phyloP scores from a whole-genome alignment of 2,888 invertebrate genomes.

The Nomada lathburiana region DNA sequence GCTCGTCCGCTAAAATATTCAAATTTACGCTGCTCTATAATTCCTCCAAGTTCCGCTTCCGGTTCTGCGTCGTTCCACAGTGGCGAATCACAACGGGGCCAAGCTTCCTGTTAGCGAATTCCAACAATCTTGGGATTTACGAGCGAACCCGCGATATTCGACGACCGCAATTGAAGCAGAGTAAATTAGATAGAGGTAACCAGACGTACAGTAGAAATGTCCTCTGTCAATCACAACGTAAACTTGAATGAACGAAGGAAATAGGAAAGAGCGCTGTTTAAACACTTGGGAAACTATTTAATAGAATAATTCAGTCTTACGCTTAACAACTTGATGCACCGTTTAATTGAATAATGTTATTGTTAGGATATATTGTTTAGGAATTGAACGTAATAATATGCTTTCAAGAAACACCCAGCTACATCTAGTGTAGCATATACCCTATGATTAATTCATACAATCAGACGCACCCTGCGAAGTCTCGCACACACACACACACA shows the following conservation, averaged over 20 bases:
- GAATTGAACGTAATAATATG: too few species aligned
- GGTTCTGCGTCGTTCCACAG: not conserved
- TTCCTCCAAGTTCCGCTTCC: not conserved
- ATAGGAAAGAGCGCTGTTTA: not conserved
- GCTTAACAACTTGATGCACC: too few species aligned
- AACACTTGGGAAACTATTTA: not conserved
- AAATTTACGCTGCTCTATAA: not conserved
- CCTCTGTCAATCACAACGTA: not conserved
- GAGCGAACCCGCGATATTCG: not conserved
- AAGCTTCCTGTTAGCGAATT: not conserved
- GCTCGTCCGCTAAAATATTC: not conserved
- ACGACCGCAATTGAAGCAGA: not conserved
- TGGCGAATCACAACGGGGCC: not conserved
- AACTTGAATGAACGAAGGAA: not conserved
- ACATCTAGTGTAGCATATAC: too few species aligned
- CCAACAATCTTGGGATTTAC: not conserved
- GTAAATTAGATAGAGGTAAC: slow-evolving; percentile 13
- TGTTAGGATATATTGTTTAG: too few species aligned
- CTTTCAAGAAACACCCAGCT: too few species aligned
- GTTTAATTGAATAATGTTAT: too few species aligned
- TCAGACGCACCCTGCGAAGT: not conserved
- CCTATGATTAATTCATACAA: too few species aligned
- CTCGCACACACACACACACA: not conserved
- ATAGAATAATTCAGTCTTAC: too few species aligned
- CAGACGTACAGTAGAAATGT: not conserved